Percentiles rank a stretch among this genome's conserved stretches.
These are phyloP conservation scores for Melipona beecheii DNA, from an alignment of 2,888 invertebrate species.

Conservation along the genomic window DNA sequence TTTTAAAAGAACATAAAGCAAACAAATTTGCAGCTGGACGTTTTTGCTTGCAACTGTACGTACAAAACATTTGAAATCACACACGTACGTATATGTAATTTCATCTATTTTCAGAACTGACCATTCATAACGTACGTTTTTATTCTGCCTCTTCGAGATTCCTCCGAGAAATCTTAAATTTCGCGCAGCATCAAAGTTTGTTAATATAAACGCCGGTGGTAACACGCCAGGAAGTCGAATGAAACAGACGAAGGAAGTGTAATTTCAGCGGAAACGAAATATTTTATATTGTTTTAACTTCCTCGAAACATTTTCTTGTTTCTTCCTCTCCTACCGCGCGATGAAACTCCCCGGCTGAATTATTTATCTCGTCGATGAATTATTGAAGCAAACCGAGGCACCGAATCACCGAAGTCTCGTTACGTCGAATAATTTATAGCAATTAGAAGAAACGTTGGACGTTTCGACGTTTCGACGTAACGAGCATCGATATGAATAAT, in stretches of 20 bases:
- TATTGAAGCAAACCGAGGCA: background rate
- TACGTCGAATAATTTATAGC: constrained; percentile 9
- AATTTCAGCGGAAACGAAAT: constrained; percentile 1
- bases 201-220: background rate
- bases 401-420: background rate
- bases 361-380: constrained; percentile 9
- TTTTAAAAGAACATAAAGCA: background rate
- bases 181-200: background rate
- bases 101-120: background rate
- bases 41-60: too few species aligned
- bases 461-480: constrained; percentile 10
- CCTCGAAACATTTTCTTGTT: constrained; percentile 6
- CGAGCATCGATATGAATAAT: constrained; percentile 14
- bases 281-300: constrained; percentile 11
- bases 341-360: background rate
- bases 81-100: background rate
- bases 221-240: constrained; percentile 4
- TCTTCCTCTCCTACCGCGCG: background rate
- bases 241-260: background rate
- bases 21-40: background rate
- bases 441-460: constrained; percentile 19
- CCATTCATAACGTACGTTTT: background rate
- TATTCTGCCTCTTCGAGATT: background rate
- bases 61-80: background rate
- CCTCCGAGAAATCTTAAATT: background rate